Evolutionary conservation across 2,113 vertebrate species (phyloP), one percentile per base, ranked within the genome.

Genomic region (Bufo bufo): DNA sequence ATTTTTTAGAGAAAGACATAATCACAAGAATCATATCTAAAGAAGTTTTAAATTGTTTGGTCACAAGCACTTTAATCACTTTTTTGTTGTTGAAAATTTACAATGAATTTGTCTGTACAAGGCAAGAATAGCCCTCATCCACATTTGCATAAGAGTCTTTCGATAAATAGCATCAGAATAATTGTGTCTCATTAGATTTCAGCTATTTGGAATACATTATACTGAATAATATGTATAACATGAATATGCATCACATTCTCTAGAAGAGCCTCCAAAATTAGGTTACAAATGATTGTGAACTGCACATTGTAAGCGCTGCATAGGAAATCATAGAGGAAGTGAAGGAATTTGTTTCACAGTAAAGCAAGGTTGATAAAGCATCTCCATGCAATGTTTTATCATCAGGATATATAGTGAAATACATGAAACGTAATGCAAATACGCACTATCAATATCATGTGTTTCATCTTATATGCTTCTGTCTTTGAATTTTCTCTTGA

Each of bases 121-220:
- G 69, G 49, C 75, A 83, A 88, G 74, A 88, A 88, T 83, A 88
- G 45, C 58, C n/a, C 54, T 52, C 8, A 63, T 75, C n/a, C n/a
- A 52, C 58, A 65, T 83, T 88, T 83, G 79, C 54, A 83, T 65
- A 49, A 88, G 56, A 65, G 54, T 88, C 59, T 77, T 63, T 77
- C 79, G 65, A 83, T 75, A 88, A 87, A 77, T 83, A 88, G 79
- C 58, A 77, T 20, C 56, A 65, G 80, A 83, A 88, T 88, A 88
- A 88, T 88, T 88, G 56, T 49, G 86, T 83, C 69, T 88, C 69
- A 88, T 88, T 88, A 83, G 86, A 45, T 33, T 82, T 82, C 13
- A 63, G 33, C 66, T 82, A 82, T 74, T 45, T 65, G 75, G 80
- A 88, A 88, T 88, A 83, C 54, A 88, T 88, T 88, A 88, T 83